Evolutionary conservation across 2,888 invertebrate genomes (phyloP).

Genomic region (Leptinotarsa tumamoca): DNA sequence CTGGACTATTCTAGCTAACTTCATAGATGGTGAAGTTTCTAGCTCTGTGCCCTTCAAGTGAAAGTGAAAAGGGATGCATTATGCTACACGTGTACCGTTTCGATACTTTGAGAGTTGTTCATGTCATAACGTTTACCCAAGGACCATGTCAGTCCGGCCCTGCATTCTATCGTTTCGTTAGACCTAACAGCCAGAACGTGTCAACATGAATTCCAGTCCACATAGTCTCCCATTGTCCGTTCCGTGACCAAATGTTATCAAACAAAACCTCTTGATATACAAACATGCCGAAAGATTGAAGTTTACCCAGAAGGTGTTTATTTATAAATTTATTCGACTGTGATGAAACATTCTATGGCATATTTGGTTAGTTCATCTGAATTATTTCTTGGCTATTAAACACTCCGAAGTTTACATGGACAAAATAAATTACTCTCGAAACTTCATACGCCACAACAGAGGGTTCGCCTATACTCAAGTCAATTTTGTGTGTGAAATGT

Average conservation of each 20-base stretch:
- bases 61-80: too few relatives aligned
- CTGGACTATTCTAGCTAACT: too few relatives aligned
- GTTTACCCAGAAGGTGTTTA: conserved; percentile 16
- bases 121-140: neutral
- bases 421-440: conserved; percentile 15
- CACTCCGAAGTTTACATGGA: conserved; percentile 16
- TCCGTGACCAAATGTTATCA: conserved; percentile 18
- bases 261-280: conserved; percentile 15
- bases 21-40: too few relatives aligned
- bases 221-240: neutral
- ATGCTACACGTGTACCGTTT: too few relatives aligned
- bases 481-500: conserved; percentile 15
- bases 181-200: neutral
- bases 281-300: conserved; percentile 18
- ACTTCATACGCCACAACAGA: conserved; percentile 18
- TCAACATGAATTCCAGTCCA: conserved; percentile 8
- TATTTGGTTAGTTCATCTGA: conserved; percentile 19
- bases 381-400: conserved; percentile 19
- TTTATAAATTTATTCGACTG: conserved; percentile 12
- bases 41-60: too few relatives aligned
- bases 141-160: neutral
- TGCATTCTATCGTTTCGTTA: neutral
- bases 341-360: conserved; percentile 12
- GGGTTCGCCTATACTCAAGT: conserved; percentile 7
- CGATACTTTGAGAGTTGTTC: too few relatives aligned